Percentiles rank a stretch among this genome's conserved stretches.
These are phyloP conservation scores for Philotrypesis tridentata DNA, from an alignment of 1,140 invertebrate species.

Conservation along the genomic window DNA sequence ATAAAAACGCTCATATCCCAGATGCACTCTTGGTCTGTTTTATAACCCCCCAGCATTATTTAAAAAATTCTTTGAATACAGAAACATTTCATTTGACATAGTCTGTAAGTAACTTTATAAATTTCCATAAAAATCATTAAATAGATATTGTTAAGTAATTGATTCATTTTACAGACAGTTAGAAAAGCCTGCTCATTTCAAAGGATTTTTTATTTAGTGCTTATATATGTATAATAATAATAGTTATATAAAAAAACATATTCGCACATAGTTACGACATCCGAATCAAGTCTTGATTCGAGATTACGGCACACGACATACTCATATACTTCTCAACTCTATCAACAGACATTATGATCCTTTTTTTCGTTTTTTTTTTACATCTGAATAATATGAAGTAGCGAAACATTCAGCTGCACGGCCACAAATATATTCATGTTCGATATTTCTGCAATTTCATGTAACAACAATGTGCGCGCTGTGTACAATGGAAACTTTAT, in stretches of 20 bases:
- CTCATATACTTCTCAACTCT: constrained; percentile 57
- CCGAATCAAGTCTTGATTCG: constrained; percentile 58
- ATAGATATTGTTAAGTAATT: neutral
- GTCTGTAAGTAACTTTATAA: neutral
- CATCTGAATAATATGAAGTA: constrained; percentile 55
- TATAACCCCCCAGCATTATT: neutral
- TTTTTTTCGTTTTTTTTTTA: constrained; percentile 48
- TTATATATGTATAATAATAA: constrained; percentile 58
- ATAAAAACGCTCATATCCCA: constrained; percentile 27
- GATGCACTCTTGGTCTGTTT: constrained; percentile 26
- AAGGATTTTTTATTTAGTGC: constrained; percentile 9
- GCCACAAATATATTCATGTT: constrained; percentile 57
- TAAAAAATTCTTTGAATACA: constrained; percentile 37
- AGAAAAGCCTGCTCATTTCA: constrained; percentile 17
- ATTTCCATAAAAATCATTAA: constrained; percentile 17
- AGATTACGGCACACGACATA: constrained; percentile 56
- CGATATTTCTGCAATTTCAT: constrained; percentile 57
- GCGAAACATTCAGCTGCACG: constrained; percentile 56
- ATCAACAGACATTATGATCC: constrained; percentile 58
- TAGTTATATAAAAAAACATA: constrained; percentile 45
- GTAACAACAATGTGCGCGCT: constrained; percentile 62
- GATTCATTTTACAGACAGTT: constrained; percentile 5
- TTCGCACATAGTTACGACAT: constrained; percentile 51
- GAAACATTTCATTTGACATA: neutral
- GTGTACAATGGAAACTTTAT: constrained; percentile 58